These are phyloP conservation scores for Vespertilio murinus DNA, from an alignment of 2,797 vertebrate genomes.

Conservation along the genomic window DNA sequence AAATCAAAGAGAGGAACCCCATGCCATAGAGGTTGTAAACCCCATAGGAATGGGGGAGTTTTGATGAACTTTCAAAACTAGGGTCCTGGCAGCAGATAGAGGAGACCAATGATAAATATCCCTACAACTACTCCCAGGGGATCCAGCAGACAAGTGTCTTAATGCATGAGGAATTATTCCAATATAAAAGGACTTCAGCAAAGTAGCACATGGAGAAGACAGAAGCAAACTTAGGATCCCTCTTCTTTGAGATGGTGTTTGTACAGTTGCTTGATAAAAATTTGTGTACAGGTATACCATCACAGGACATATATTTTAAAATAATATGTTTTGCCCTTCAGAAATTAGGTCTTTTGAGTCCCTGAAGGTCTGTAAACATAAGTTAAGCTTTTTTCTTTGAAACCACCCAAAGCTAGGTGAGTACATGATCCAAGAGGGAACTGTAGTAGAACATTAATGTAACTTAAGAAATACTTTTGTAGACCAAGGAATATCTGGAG, in stretches of 20 bases:
- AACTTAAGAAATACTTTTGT: background rate
- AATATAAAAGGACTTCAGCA: background rate
- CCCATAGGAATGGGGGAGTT: background rate
- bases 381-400: constrained; percentile 30
- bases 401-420: constrained; percentile 40
- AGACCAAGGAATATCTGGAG: background rate
- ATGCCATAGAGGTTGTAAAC: background rate
- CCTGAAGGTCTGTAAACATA: background rate
- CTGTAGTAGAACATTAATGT: background rate
- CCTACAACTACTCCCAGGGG: background rate
- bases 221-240: background rate
- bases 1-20: background rate
- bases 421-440: constrained; percentile 3
- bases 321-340: background rate
- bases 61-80: background rate
- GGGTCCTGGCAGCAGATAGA: background rate
- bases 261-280: background rate
- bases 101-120: background rate
- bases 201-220: background rate
- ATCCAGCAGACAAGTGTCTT: background rate
- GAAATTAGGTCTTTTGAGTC: background rate
- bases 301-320: background rate
- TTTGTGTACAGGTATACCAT: background rate
- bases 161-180: background rate
- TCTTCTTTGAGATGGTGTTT: background rate